These are phyloP conservation scores for Aporophyla nigra DNA, from an alignment of 2,888 invertebrate genomes.

Conservation along the genomic window DNA sequence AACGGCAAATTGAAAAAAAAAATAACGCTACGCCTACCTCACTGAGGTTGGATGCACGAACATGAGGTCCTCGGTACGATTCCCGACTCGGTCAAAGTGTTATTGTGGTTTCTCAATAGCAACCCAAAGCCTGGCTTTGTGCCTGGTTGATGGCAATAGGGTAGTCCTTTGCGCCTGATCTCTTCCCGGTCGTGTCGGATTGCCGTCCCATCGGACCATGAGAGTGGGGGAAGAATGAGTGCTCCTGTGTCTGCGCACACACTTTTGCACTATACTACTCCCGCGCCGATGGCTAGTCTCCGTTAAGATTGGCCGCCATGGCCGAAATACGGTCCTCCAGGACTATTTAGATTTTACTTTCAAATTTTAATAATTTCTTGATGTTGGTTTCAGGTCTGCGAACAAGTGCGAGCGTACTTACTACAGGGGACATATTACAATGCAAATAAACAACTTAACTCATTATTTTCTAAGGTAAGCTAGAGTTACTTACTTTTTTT, in stretches of 20 bases:
- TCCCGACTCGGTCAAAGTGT: not conserved
- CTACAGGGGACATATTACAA: constrained; percentile 96
- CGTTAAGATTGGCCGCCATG: too few relatives aligned
- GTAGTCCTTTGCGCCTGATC: too few relatives aligned
- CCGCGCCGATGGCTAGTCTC: too few relatives aligned
- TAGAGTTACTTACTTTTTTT: not conserved
- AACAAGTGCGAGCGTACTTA: constrained; percentile 95
- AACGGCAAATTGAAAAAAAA: not conserved
- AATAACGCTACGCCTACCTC: not conserved
- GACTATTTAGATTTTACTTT: not conserved
- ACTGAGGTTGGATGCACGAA: not conserved
- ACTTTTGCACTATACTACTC: too few relatives aligned
- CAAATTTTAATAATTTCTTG: not conserved
- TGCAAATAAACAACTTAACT: constrained; percentile 95
- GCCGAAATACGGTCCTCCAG: too few relatives aligned
- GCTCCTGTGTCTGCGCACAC: too few relatives aligned
- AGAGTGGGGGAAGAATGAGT: too few relatives aligned
- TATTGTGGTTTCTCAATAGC: too few relatives aligned
- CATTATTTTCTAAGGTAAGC: constrained; percentile 95
- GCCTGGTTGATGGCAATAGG: too few relatives aligned
- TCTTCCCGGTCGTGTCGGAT: too few relatives aligned
- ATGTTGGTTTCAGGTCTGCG: constrained; percentile 92
- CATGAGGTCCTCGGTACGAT: not conserved
- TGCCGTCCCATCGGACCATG: too few relatives aligned
- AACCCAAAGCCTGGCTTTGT: too few relatives aligned